These are phyloP conservation scores for Mizuhopecten yessoensis DNA, from an alignment of 1,140 invertebrate species.

Conservation along the genomic window DNA sequence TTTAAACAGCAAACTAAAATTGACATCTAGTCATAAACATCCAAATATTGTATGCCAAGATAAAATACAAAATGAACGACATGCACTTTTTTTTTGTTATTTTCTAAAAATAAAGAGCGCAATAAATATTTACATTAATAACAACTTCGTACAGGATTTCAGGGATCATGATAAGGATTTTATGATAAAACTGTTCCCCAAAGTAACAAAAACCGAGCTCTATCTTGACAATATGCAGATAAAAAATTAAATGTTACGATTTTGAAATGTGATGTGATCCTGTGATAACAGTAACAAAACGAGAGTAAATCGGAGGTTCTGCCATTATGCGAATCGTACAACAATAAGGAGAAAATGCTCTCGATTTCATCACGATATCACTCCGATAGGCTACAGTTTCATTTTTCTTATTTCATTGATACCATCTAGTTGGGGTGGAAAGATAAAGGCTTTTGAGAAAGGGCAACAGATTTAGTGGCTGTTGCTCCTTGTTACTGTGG, in stretches of 20 bases:
- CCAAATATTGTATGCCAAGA: not conserved
- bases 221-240: conserved; percentile 22
- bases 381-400: not conserved
- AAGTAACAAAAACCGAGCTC: not conserved
- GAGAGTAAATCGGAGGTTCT: not conserved
- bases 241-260: not conserved
- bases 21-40: not conserved
- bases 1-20: not conserved
- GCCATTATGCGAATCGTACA: not conserved
- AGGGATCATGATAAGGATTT: conserved; percentile 24
- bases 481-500: not conserved
- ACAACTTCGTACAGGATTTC: conserved; percentile 20
- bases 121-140: conserved; percentile 36
- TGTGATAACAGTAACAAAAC: not conserved
- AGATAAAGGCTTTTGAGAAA: not conserved
- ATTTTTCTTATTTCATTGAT: conserved; percentile 21
- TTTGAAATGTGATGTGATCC: conserved; percentile 11
- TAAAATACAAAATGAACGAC: not conserved
- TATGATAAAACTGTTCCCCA: conserved; percentile 6
- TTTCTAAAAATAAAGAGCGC: not conserved
- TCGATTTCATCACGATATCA: not conserved
- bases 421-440: not conserved
- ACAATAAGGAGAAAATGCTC: not conserved
- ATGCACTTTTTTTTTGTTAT: not conserved
- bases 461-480: not conserved